Evolutionary conservation across 2,113 vertebrate genomes (phyloP).

Genomic region (Sander vitreus): DNA sequence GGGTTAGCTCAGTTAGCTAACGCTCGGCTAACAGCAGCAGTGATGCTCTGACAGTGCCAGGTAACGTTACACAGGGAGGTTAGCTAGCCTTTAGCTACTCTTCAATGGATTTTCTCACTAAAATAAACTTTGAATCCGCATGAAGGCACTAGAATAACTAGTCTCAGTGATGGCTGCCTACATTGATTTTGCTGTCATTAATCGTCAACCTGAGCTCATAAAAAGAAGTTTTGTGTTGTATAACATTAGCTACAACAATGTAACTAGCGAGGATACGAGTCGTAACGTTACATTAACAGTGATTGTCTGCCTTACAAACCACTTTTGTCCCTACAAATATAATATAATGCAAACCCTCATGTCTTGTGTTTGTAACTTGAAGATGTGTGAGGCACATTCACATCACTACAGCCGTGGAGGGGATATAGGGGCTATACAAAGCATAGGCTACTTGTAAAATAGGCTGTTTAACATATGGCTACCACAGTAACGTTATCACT

Average conservation of each 20-base stretch:
- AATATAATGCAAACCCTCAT: neutral
- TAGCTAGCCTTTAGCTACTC: slow-evolving; percentile 4
- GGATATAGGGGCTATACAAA: neutral
- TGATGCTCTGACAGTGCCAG: slow-evolving; percentile 55
- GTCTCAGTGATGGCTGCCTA: neutral
- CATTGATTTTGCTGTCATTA: neutral
- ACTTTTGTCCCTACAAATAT: neutral
- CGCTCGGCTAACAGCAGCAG: slow-evolving; percentile 48
- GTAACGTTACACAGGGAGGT: neutral
- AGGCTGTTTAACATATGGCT: neutral
- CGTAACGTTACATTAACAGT: neutral
- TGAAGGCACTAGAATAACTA: neutral
- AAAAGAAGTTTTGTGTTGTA: neutral
- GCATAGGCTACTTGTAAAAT: neutral
- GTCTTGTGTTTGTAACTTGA: neutral
- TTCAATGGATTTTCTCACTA: neutral
- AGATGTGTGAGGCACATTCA: neutral
- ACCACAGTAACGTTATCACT: neutral
- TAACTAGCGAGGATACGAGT: neutral
- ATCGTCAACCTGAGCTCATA: neutral
- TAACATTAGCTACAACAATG: slow-evolving; percentile 30
- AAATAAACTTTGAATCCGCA: neutral
- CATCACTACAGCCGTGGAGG: neutral
- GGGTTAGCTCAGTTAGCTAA: slow-evolving; percentile 55
- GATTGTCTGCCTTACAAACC: neutral